Evolutionary conservation across 1,140 invertebrate species (phyloP).

Genomic region (Drosophila simulans): DNA sequence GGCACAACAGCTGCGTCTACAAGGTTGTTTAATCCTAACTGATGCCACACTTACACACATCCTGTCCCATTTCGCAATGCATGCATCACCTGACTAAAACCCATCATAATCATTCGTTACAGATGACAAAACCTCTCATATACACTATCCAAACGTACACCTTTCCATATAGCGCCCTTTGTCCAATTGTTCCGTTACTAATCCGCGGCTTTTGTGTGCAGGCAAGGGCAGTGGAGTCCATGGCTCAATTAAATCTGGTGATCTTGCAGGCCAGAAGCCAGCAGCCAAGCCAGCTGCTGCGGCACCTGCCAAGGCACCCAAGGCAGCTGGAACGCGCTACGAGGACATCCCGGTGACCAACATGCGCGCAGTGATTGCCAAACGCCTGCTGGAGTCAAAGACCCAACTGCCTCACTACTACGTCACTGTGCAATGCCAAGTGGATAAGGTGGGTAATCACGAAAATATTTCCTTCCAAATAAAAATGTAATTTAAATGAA

Average conservation of each 20-base stretch:
- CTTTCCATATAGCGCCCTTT: neutral
- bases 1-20: conserved; percentile 88
- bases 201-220: conserved; percentile 86
- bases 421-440: conserved; percentile 93
- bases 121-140: neutral
- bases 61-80: conserved; percentile 36
- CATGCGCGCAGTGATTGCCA: conserved; percentile 96
- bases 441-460: conserved; percentile 88
- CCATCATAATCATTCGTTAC: neutral
- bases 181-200: conserved; percentile 67
- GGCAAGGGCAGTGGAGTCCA: conserved; percentile 93
- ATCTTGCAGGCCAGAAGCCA: conserved; percentile 88
- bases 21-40: conserved; percentile 86
- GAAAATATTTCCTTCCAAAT: neutral
- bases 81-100: conserved; percentile 55
- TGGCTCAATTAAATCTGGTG: conserved; percentile 94
- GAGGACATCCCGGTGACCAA: conserved; percentile 94
- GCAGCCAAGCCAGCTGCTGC: conserved; percentile 84
- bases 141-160: neutral
- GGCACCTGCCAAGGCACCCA: conserved; percentile 73
- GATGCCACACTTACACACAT: conserved; percentile 19
- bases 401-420: conserved; percentile 98
- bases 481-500: neutral
- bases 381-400: conserved; percentile 96
- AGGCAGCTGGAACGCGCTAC: conserved; percentile 85